These are phyloP conservation scores for Phoxinus dragarum DNA, from an alignment of 2,797 vertebrate genomes.

Conservation along the genomic window DNA sequence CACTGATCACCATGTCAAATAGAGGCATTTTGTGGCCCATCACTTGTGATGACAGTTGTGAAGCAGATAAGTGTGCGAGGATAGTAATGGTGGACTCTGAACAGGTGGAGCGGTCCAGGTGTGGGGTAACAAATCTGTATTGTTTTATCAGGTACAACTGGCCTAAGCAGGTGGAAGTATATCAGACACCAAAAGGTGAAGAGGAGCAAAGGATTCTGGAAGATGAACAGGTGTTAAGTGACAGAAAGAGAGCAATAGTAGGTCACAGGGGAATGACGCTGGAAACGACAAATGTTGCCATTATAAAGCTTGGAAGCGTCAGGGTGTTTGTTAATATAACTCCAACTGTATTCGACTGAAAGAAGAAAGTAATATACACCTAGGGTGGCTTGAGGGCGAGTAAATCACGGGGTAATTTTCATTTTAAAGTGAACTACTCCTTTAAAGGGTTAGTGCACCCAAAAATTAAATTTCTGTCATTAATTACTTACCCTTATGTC, in stretches of 20 bases:
- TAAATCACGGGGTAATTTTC: too few species aligned
- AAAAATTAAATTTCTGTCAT: too few species aligned
- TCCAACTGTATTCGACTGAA: too few species aligned
- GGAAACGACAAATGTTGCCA: constrained; percentile 9
- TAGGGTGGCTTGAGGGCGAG: too few species aligned
- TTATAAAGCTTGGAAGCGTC: background rate
- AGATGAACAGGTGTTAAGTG: constrained; percentile 52
- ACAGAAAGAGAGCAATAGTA: constrained; percentile 10
- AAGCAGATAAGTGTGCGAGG: constrained; percentile 37
- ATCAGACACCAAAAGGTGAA: constrained; percentile 49
- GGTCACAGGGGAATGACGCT: background rate
- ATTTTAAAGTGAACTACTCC: too few species aligned
- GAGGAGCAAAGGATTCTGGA: constrained; percentile 34
- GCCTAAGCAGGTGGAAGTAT: constrained; percentile 47
- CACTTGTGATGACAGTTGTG: constrained; percentile 17
- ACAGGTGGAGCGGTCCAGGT: constrained; percentile 56
- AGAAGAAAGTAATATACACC: too few species aligned
- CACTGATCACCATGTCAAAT: background rate
- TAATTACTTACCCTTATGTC: too few species aligned
- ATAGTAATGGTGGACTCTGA: constrained; percentile 24
- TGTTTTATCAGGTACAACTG: constrained; percentile 43
- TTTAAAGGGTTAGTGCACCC: too few species aligned
- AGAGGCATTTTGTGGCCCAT: constrained; percentile 4
- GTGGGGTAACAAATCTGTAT: constrained; percentile 51
- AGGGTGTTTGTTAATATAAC: too few species aligned